These are phyloP conservation scores for Oceanodroma leucorhoa DNA, from an alignment of 2,797 vertebrate species.

Conservation along the genomic window DNA sequence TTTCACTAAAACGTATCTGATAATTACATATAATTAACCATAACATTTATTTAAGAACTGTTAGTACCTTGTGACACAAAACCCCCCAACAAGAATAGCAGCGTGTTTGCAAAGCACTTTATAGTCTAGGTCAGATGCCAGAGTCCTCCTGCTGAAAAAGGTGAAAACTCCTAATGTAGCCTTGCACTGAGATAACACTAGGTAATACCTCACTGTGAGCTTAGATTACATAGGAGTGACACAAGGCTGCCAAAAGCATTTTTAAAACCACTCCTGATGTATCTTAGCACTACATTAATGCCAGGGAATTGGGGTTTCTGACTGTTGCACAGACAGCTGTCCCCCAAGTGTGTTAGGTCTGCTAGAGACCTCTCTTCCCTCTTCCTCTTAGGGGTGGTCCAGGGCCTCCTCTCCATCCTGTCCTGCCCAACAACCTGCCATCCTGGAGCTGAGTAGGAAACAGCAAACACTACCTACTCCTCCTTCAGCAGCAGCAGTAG, in stretches of 20 bases:
- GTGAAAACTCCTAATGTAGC: not conserved
- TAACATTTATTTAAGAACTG: constrained; percentile 31
- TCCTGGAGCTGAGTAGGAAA: not conserved
- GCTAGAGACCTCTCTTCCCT: not conserved
- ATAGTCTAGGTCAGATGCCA: not conserved
- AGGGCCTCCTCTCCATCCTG: not conserved
- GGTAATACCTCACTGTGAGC: not conserved
- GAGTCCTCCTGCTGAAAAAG: not conserved
- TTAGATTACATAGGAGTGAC: not conserved
- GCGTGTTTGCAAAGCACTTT: not conserved
- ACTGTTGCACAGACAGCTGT: not conserved
- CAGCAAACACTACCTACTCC: not conserved
- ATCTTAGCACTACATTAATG: not conserved
- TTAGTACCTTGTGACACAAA: not conserved
- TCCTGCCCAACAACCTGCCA: not conserved
- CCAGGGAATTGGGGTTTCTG: not conserved
- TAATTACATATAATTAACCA: constrained; percentile 31
- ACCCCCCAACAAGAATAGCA: not conserved
- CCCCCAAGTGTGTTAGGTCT: not conserved
- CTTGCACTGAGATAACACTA: not conserved
- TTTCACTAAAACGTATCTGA: not conserved
- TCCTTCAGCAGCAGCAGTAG: not conserved
- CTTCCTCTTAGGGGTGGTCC: not conserved
- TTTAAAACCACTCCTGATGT: not conserved
- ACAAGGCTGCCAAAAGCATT: not conserved